Percentiles rank a stretch among this genome's conserved stretches.
These are phyloP conservation scores for Calyptomena viridis DNA, from an alignment of 2,113 vertebrate species.

Conservation along the genomic window DNA sequence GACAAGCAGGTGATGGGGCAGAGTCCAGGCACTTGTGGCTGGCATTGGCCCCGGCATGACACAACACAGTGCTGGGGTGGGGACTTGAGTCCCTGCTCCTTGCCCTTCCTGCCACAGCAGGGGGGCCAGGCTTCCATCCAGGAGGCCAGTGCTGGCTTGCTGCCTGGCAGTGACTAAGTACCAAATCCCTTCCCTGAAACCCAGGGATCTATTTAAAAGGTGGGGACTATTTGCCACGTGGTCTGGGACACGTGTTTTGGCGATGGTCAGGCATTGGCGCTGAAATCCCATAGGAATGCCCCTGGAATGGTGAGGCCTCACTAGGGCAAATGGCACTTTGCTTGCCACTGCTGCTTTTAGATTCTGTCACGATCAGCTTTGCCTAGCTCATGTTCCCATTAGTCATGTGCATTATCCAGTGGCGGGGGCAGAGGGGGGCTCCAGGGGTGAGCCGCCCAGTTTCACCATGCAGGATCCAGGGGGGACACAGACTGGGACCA, in stretches of 20 bases:
- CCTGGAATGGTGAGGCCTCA: fast-evolving
- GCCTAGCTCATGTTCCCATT: fast-evolving
- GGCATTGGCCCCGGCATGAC: fast-evolving
- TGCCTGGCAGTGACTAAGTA: fast-evolving
- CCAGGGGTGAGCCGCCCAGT: neutral
- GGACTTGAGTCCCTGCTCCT: neutral
- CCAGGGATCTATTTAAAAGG: neutral
- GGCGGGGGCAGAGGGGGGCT: neutral
- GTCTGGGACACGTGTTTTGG: fast-evolving
- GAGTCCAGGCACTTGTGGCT: neutral
- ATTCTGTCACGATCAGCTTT: neutral
- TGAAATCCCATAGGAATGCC: neutral
- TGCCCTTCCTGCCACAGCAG: fast-evolving
- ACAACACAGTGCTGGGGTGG: neutral
- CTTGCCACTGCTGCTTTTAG: neutral
- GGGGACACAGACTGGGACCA: neutral
- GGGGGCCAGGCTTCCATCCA: neutral
- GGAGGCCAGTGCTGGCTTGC: fast-evolving
- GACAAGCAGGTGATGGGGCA: neutral
- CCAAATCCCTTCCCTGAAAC: neutral
- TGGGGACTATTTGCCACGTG: neutral
- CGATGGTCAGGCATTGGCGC: neutral
- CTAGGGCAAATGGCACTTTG: fast-evolving
- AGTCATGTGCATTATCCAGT: neutral
- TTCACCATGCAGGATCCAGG: fast-evolving